These are phyloP conservation scores for Epinephelus moara DNA, from an alignment of 2,113 vertebrate species.

Conservation along the genomic window DNA sequence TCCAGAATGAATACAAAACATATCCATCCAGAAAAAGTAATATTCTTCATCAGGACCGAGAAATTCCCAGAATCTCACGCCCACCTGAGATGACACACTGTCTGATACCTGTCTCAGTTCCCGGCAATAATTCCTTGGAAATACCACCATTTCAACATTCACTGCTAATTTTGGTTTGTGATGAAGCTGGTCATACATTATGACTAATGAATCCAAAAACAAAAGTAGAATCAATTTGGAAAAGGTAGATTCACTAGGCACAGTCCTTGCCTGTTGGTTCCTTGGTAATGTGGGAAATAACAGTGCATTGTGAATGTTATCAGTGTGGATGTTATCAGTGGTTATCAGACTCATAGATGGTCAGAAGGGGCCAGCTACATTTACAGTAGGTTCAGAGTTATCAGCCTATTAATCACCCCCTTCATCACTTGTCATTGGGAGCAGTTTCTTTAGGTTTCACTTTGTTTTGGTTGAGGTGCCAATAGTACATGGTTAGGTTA, in stretches of 20 bases:
- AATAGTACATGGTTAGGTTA: too few relatives aligned
- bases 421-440: too few relatives aligned
- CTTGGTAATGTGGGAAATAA: background rate
- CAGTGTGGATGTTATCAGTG: too few relatives aligned
- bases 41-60: background rate
- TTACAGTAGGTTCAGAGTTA: too few relatives aligned
- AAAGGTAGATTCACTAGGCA: background rate
- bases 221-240: background rate
- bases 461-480: too few relatives aligned
- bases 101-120: conserved; percentile 20
- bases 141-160: conserved; percentile 24
- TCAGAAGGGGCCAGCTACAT: too few relatives aligned
- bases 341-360: too few relatives aligned
- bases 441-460: too few relatives aligned
- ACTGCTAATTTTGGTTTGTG: background rate
- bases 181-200: background rate
- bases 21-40: background rate
- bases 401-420: too few relatives aligned
- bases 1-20: background rate
- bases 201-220: conserved; percentile 15
- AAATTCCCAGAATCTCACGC: background rate
- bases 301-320: too few relatives aligned
- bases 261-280: background rate
- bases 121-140: background rate
- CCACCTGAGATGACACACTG: conserved; percentile 43